phyloP scores from a whole-genome alignment of 37 sponge, comb jelly and placozoan genomes.

The Hormiphora californensis region DNA sequence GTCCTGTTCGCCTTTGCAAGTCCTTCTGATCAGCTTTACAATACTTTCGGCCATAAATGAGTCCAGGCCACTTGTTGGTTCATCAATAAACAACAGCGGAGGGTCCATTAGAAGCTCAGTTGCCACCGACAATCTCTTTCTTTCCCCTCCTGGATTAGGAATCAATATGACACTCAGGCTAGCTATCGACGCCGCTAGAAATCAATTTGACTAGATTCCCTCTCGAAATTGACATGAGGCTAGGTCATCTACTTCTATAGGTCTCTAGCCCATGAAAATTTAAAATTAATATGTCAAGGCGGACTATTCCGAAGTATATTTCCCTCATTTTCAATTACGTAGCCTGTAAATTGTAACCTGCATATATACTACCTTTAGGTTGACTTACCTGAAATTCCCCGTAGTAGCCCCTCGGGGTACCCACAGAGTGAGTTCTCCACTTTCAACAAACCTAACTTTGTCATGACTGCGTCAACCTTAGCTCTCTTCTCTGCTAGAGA shows the following conservation, averaged over 20 bases:
- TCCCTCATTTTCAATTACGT: too few species aligned
- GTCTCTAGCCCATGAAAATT: not conserved
- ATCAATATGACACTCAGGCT: too few species aligned
- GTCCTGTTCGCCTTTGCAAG: constrained; percentile 59
- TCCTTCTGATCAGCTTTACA: constrained; percentile 39
- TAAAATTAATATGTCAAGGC: not conserved
- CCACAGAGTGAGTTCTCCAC: not conserved
- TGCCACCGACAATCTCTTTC: constrained; percentile 8
- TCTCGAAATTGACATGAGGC: too few species aligned
- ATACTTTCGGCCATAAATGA: constrained; percentile 62
- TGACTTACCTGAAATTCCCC: constrained; percentile 21
- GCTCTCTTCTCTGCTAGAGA: not conserved
- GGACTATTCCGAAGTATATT: not conserved
- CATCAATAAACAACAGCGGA: constrained; percentile 62
- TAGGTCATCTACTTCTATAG: too few species aligned
- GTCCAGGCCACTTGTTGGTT: constrained; percentile 64
- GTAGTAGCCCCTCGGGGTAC: not conserved
- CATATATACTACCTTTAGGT: not conserved
- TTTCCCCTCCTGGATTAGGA: not conserved
- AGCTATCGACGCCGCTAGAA: too few species aligned
- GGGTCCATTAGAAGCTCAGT: constrained; percentile 57
- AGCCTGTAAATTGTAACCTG: not conserved
- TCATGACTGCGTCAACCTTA: not conserved
- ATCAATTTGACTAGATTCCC: too few species aligned
- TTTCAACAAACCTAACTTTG: not conserved